Base-by-base conservation (phyloP, 2,113 vertebrate species). In the Engraulis encrasicolus region DNA sequence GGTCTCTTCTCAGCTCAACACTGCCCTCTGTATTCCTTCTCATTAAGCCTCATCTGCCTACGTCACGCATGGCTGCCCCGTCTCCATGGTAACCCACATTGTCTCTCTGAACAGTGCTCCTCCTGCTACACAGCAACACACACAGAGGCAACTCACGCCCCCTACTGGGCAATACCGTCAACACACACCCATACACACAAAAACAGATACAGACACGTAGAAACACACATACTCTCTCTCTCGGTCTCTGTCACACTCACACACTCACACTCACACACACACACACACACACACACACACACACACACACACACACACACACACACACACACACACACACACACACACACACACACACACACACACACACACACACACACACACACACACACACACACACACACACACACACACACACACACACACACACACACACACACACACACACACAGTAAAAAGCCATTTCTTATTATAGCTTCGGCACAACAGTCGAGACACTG, bases 31-130 rank as follows among this genome's bases (percentile, higher is more conserved):
- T 87, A 88, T 84, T 85, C 84, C 79, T 83, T 87, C 84, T 78
- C 83, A 84, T 86, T 84, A 87, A 79, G 86, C 88, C 89, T 81
- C 66, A 74, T 74, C 66, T 38, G 82, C 84, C 90, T 88, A 87
- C 87, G 87, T 92, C 87, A 92, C 89, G 86, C 87, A 85, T 81
- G 6, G 81, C 66, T 74, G 87, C 86, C 87, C 87, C 88, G 95
- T 99, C 94, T 90, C 97, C 95, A 97, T 97, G 94, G 97, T 96
- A 97, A 99, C 98, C n/a, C n/a, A n/a, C n/a, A n/a, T n/a, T n/a
- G 90, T 93, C 94, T 88, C 89, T 78, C 79, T 91, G 92, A 93
- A 91, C 91, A 92, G 90, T 81, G 87, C 84, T 88, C 86, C 84
- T 88, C 86, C 85, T 84, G 85, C 81, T 87, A 89, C 86, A 86